Evolutionary conservation across 2,113 vertebrate genomes (phyloP).

Genomic region (Eclectus roratus): DNA sequence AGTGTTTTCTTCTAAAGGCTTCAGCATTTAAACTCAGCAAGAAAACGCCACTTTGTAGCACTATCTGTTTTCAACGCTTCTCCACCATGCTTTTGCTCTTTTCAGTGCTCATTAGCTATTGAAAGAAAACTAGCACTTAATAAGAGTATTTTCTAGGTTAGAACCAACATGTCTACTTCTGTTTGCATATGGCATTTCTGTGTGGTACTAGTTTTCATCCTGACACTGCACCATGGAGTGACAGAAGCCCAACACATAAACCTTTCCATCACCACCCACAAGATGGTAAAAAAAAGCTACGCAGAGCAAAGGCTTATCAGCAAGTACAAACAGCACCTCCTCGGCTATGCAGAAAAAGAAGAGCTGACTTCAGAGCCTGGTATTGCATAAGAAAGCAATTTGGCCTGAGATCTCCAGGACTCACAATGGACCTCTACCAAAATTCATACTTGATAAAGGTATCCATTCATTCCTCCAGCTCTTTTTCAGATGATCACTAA

Average conservation of each 20-base stretch:
- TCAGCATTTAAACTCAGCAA: neutral
- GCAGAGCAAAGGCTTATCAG: neutral
- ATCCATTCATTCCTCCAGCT: neutral
- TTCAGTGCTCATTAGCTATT: neutral
- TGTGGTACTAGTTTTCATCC: neutral
- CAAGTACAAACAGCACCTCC: neutral
- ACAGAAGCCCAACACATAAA: neutral
- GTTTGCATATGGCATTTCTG: neutral
- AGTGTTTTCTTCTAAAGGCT: neutral
- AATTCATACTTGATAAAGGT: neutral
- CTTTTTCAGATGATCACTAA: neutral
- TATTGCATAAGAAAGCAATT: neutral
- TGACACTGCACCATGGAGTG: neutral
- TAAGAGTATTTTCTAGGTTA: neutral
- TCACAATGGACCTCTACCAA: neutral
- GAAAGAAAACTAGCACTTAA: neutral
- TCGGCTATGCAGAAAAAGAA: neutral
- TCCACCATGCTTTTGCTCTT: neutral
- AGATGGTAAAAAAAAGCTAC: neutral
- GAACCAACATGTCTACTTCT: neutral
- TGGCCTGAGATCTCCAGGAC: neutral
- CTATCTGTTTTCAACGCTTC: neutral
- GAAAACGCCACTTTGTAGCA: neutral
- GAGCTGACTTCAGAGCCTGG: neutral
- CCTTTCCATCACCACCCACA: constrained; percentile 14